Evolutionary conservation across 2,888 invertebrate genomes (phyloP), one percentile per base, ranked within the genome.

Genomic region (Kryphioiulus occultus): DNA sequence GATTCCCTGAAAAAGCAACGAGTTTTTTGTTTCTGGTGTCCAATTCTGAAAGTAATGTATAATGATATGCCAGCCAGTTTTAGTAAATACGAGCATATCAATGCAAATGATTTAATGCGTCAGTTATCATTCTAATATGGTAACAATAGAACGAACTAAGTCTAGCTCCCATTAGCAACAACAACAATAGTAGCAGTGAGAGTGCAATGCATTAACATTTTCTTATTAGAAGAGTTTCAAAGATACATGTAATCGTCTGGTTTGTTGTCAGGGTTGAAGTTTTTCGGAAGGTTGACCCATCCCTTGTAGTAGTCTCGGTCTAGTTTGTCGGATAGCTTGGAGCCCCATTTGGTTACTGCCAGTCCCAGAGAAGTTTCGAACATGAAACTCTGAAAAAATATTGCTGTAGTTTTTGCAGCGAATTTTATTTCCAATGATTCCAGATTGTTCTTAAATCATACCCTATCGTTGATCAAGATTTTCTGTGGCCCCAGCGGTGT

Each of bases 341-440:
- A 94, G 0, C 96, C 98, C 99, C 99, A 99, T 90, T 95, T 95
- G 0, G 98, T 98, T 5, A 98, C 95, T 0, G 96, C 95, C 93
- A 99, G 93, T 90, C 97, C 96, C 53, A 99, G 93, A 0, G 97
- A 98, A 0, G 96, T 96, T 93, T 99, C 99, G 93, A 99, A 99
- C 99, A 99, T 99, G 91, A 99, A 99, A 0, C 99, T 96, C 96
- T 96, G 92, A 10, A 92, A 89, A 90, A 89, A 88, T 85, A 59
- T 19, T 85, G 12, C n/a, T 85, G 68, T 53, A 17, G n/a, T 53
- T 53, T 19, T 47, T 53, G 19, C 53, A 47, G 47, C 12, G 7
- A 42, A 42, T n/a, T n/a, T n/a, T n/a, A n/a, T 53, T n/a, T 19
- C 17, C 53, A n/a, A 53, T n/a, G 68, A 39, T 39, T 5, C 39